Percentiles rank a stretch among this genome's conserved stretches.
These are phyloP conservation scores for Clitarchus hookeri DNA, from an alignment of 2,888 invertebrate genomes.

Conservation along the genomic window DNA sequence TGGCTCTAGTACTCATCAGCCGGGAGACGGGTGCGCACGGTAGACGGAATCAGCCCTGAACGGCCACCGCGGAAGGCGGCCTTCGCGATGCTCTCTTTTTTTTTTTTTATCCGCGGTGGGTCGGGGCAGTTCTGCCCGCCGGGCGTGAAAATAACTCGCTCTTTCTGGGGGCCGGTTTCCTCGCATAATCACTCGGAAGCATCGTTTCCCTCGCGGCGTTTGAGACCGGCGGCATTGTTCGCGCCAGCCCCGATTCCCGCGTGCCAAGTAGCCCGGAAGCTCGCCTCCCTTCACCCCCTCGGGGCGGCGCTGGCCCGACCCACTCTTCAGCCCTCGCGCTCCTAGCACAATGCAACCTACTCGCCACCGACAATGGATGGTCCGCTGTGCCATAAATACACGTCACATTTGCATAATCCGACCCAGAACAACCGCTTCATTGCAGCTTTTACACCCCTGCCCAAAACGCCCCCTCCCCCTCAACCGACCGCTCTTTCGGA, in stretches of 20 bases:
- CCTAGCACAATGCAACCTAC: not conserved
- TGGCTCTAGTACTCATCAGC: too few species aligned
- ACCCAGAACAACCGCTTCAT: slow-evolving; percentile 5
- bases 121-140: too few species aligned
- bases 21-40: too few species aligned
- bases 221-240: slow-evolving; percentile 19
- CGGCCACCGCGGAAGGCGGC: too few species aligned
- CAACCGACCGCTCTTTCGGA: not conserved
- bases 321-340: slow-evolving; percentile 11
- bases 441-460: slow-evolving; percentile 10
- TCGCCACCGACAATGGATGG: not conserved
- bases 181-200: not conserved
- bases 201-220: not conserved
- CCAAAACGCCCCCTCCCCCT: not conserved
- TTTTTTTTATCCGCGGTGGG: too few species aligned
- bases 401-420: not conserved
- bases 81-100: too few species aligned
- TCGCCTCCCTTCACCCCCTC: not conserved
- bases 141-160: too few species aligned
- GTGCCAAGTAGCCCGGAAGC: not conserved
- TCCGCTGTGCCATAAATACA: not conserved
- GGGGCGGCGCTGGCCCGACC: not conserved
- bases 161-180: too few species aligned
- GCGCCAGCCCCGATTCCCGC: not conserved
- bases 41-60: too few species aligned